A percentile compares a stretch with the other conserved stretches of the same genome.
These are phyloP conservation scores for Thereva nobilitata DNA, from an alignment of 2,888 invertebrate species.

Conservation along the genomic window DNA sequence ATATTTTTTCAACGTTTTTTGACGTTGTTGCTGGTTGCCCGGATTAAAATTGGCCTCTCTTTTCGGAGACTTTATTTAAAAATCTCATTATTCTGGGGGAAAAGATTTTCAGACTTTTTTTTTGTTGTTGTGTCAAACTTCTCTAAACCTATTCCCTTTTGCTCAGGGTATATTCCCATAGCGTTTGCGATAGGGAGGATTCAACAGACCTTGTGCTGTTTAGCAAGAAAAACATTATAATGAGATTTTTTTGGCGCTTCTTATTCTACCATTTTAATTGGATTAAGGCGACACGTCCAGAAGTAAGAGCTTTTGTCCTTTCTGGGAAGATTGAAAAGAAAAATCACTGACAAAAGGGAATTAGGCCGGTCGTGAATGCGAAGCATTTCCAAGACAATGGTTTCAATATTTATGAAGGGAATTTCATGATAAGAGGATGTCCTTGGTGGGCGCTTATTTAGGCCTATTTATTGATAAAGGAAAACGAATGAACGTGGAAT, in stretches of 20 bases:
- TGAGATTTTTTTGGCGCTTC: constrained; percentile 42
- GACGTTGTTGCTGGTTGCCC: constrained; percentile 16
- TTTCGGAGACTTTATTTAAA: constrained; percentile 37
- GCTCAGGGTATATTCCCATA: background rate
- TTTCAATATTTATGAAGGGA: constrained; percentile 28
- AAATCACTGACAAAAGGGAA: constrained; percentile 25
- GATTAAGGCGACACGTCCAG: constrained; percentile 45
- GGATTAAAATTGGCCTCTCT: constrained; percentile 33
- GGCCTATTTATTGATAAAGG: no score
- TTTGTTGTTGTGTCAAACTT: background rate
- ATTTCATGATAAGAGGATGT: constrained; percentile 4
- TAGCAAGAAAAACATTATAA: constrained; percentile 41
- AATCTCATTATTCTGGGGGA: constrained; percentile 39
- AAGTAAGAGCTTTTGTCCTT: constrained; percentile 37
- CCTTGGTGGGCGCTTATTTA: background rate
- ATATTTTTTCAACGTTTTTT: constrained; percentile 28
- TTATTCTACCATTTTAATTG: constrained; percentile 43
- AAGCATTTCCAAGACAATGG: constrained; percentile 28
- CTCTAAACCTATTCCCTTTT: background rate
- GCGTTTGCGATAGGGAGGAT: constrained; percentile 12
- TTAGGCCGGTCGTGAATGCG: constrained; percentile 23
- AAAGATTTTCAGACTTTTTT: constrained; percentile 27
- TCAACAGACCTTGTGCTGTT: constrained; percentile 25
- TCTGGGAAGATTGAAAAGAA: constrained; percentile 26
- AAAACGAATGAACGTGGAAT: no score